Percentiles rank a stretch among this genome's conserved stretches.
phyloP scores from a whole-genome alignment of 2,113 vertebrate genomes.

The Cyanoramphus novaezelandiae region DNA sequence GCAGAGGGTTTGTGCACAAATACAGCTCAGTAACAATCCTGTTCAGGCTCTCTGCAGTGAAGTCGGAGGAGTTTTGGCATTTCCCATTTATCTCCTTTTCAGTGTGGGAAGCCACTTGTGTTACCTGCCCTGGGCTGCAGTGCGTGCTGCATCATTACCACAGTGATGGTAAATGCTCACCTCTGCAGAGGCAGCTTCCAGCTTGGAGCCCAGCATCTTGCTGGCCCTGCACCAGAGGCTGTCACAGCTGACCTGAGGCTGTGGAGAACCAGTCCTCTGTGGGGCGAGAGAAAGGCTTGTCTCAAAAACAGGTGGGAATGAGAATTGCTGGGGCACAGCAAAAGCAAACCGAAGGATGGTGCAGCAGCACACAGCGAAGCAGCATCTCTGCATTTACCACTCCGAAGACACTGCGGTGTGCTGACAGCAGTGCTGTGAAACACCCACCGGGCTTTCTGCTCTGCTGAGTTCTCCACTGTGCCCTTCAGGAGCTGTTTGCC shows the following conservation, averaged over 20 bases:
- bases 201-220: fast-evolving
- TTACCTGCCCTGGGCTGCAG: fast-evolving
- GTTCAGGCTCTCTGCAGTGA: neutral
- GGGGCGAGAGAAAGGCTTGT: neutral
- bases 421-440: neutral
- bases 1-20: fast-evolving
- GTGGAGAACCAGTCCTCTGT: neutral
- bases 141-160: neutral
- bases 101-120: neutral
- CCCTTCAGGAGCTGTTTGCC: neutral
- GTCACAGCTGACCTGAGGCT: neutral
- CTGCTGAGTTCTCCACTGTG: neutral
- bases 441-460: neutral
- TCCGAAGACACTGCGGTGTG: neutral
- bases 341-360: neutral
- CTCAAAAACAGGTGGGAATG: neutral
- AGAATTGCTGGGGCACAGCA: neutral
- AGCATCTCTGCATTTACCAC: neutral
- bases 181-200: neutral
- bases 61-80: neutral
- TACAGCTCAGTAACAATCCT: neutral
- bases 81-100: neutral
- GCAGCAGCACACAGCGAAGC: neutral
- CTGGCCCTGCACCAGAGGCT: neutral
- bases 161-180: neutral